phyloP scores from a whole-genome alignment of 2,113 vertebrate species.

The Zosterops lateralis region DNA sequence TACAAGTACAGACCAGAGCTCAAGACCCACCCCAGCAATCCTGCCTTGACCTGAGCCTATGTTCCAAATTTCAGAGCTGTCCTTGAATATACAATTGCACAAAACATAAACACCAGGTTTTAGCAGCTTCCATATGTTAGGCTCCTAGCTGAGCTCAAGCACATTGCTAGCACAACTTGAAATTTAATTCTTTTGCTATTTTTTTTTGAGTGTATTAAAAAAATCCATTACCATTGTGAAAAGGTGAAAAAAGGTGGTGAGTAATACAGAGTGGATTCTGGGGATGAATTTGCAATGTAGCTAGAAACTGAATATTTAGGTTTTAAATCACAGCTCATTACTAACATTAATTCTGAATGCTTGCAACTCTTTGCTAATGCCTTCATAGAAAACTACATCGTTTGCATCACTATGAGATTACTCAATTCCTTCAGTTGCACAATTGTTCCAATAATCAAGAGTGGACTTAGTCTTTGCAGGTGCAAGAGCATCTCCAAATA shows the following conservation, averaged over 20 bases:
- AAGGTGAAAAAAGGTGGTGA: neutral
- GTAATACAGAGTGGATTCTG: neutral
- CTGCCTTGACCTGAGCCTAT: neutral
- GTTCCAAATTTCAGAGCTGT: neutral
- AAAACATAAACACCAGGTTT: neutral
- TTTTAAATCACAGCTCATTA: conserved; percentile 25
- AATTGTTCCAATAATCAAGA: conserved; percentile 17
- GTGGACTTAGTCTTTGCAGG: neutral
- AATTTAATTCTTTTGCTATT: neutral
- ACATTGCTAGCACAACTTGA: neutral
- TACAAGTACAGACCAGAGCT: neutral
- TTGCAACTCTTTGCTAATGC: neutral
- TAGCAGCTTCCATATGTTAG: neutral
- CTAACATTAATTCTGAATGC: conserved; percentile 5
- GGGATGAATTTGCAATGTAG: neutral
- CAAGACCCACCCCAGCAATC: neutral
- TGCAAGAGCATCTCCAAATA: conserved; percentile 8
- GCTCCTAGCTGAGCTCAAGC: neutral
- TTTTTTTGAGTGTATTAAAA: neutral
- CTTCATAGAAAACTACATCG: neutral
- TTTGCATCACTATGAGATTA: conserved; percentile 8
- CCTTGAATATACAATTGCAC: neutral
- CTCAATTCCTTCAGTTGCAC: conserved; percentile 9
- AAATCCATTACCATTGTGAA: neutral
- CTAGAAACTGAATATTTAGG: neutral